Base-by-base conservation (phyloP, 1,140 invertebrate species). In the Aphaenogaster ashmeadi region DNA sequence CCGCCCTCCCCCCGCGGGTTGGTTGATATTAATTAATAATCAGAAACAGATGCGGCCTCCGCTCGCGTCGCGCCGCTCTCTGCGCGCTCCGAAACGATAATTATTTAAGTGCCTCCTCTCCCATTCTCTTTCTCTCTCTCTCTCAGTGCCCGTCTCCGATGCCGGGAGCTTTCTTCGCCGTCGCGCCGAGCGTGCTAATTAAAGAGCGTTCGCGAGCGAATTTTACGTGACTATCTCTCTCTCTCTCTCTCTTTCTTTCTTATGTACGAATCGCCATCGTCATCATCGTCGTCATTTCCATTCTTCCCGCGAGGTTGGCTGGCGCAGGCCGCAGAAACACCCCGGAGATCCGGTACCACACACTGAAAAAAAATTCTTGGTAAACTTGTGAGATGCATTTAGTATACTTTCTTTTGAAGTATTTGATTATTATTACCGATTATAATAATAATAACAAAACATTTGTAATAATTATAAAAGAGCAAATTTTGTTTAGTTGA, bases 1-100 rank as follows among this genome's bases (percentile, higher is more conserved):
- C 18, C 80, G 27, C 27, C 52, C 80, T 60, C 80, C 33, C 69
- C 67, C 69, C 67, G 67, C 67, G 90, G 89, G 91, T 92, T 93
- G 90, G 93, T 94, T 93, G 93, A 95, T 94, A 95, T 94, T 95
- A 95, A 95, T 95, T 95, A 95, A 94, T 94, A 95, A 95, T 95
- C 94, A 95, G 94, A 95, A 95, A 95, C 94, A 95, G 94, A 94
- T 95, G 94, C 94, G 91, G 92, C 93, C 89, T 91, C 91, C 71
- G 78, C 88, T 54, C 72, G 80, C 78, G 62, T 62, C 86, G 86
- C 56, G 74, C 86, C 79, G 54, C 91, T 86, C 27, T 79, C 41
- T n/a, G 80, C 41, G 27, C 80, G 92, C 83, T 93, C 91, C 92
- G 91, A 88, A 92, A 91, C 93, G 92, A 94, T 94, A 94, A 94